Percentiles rank a stretch among this genome's conserved stretches.
phyloP scores from a whole-genome alignment of 2,888 invertebrate species.

The Phragmatobia fuliginosa region DNA sequence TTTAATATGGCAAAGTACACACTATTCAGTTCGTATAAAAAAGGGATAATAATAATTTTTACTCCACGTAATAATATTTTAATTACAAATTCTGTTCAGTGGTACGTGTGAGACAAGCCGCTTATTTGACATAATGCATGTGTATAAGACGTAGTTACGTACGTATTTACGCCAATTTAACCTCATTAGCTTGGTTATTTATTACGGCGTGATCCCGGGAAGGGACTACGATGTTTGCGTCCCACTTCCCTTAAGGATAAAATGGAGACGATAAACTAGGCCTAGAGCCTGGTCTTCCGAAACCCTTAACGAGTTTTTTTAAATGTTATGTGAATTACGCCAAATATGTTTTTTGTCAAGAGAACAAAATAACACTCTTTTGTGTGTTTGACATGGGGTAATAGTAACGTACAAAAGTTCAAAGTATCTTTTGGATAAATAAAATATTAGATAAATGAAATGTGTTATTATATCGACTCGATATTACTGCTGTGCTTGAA shows the following conservation, averaged over 20 bases:
- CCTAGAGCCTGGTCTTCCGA: not conserved
- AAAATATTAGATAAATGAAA: no score
- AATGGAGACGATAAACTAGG: constrained; percentile 43
- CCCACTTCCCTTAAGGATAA: constrained; percentile 27
- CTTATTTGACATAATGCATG: constrained; percentile 19
- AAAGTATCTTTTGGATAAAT: no score
- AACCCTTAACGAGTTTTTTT: constrained; percentile 14
- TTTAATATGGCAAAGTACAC: no score
- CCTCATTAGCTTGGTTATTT: constrained; percentile 46
- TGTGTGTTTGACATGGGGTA: not conserved
- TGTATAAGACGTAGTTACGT: constrained; percentile 26
- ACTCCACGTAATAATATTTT: no score
- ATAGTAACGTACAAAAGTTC: not conserved
- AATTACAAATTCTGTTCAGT: not conserved
- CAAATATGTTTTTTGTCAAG: no score
- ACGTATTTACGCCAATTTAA: constrained; percentile 39
- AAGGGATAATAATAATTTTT: no score
- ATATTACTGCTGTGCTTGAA: no score
- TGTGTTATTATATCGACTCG: no score
- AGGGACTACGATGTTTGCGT: constrained; percentile 44
- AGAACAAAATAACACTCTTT: no score
- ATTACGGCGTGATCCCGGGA: constrained; percentile 35
- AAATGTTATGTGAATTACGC: not conserved
- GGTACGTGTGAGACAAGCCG: constrained; percentile 13
- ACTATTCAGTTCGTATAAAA: no score